Conservation (phyloP, 92 coral and sea anemone species). For the Porites rus region DNA sequence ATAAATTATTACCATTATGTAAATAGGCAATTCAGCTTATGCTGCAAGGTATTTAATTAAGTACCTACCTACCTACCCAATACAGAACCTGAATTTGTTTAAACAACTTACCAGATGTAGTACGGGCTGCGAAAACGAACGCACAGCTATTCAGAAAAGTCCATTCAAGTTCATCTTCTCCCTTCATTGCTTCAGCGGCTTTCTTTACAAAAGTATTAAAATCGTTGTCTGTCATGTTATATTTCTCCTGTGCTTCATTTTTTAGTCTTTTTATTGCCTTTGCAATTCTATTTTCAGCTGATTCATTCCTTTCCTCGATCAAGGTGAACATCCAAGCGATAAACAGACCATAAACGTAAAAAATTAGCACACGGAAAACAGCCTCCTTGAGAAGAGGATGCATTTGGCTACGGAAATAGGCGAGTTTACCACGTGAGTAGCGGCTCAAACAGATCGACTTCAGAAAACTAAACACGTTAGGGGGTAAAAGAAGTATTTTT, state of each 20-base stretch:
- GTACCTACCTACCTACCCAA: no score
- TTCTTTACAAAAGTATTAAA: constrained; percentile 39
- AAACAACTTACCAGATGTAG: constrained; percentile 53
- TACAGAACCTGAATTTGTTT: neutral
- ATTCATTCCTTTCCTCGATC: constrained; percentile 47
- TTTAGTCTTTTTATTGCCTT: constrained; percentile 23
- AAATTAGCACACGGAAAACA: constrained; percentile 1
- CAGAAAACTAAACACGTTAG: no score
- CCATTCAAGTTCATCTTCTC: constrained; percentile 55
- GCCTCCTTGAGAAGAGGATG: constrained; percentile 12
- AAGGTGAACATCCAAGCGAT: constrained; percentile 53
- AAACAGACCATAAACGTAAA: constrained; percentile 24
- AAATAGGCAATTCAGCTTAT: no score
- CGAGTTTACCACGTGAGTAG: neutral
- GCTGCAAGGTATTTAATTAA: no score
- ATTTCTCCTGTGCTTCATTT: constrained; percentile 19
- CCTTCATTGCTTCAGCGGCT: constrained; percentile 30
- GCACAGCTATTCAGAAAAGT: constrained; percentile 57
- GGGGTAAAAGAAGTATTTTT: no score
- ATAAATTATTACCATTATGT: no score
- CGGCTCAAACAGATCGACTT: no score
- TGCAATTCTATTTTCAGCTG: neutral
- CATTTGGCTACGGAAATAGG: neutral
- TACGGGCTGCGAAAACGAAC: constrained; percentile 56
- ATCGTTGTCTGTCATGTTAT: constrained; percentile 57